Conservation (phyloP, 2,797 vertebrate genomes). For the Gallinago stenura region DNA sequence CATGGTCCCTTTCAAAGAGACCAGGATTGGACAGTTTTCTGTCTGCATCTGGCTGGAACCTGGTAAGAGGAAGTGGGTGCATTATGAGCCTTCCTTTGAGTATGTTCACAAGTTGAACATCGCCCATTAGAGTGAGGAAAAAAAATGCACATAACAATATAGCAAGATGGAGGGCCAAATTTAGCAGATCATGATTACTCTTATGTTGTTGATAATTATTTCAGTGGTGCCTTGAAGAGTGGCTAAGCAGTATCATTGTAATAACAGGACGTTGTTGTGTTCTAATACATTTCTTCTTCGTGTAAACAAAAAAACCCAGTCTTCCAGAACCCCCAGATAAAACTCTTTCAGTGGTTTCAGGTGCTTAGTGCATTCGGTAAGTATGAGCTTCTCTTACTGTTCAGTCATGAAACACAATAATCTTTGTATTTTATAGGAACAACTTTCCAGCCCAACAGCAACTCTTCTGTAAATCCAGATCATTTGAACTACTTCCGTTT, state of each 20-base stretch:
- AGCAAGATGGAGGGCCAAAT: background rate
- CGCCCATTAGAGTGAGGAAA: background rate
- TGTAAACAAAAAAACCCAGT: background rate
- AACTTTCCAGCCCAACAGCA: constrained; percentile 98
- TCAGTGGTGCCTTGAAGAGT: background rate
- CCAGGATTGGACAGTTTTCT: background rate
- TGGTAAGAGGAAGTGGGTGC: background rate
- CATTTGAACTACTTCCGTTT: constrained; percentile 97
- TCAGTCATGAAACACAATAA: background rate
- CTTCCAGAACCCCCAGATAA: background rate
- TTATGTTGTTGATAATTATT: background rate
- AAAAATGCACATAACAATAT: background rate
- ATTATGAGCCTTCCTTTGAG: background rate
- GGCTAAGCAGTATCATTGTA: background rate
- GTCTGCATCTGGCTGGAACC: background rate
- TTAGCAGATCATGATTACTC: background rate
- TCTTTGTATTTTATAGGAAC: constrained; percentile 84
- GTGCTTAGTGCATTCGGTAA: background rate
- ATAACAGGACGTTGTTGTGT: background rate
- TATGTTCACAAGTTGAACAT: background rate
- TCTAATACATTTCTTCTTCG: background rate
- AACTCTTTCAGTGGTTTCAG: background rate
- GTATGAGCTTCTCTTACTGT: background rate
- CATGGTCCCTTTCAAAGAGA: background rate
- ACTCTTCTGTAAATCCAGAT: constrained; percentile 98